These are phyloP conservation scores for Philaenus spumarius DNA, from an alignment of 1,140 invertebrate genomes.

Conservation along the genomic window DNA sequence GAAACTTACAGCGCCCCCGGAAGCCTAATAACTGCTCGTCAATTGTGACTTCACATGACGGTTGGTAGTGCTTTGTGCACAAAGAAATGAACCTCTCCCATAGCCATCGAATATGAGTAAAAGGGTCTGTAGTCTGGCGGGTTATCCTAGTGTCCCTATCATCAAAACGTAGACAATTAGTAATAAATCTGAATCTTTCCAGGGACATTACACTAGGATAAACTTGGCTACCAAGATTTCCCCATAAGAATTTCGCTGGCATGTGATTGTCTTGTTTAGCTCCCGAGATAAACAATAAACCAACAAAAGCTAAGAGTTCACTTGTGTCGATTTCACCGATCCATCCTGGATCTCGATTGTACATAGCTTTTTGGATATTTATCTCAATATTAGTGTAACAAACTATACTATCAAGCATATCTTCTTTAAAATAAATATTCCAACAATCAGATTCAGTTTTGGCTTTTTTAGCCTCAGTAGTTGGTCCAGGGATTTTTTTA, in stretches of 20 bases:
- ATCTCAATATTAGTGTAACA: neutral
- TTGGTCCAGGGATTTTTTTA: neutral
- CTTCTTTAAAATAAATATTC: neutral
- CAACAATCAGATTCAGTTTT: neutral
- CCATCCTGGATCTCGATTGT: neutral
- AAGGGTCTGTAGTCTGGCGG: conserved; percentile 22
- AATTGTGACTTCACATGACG: conserved; percentile 25
- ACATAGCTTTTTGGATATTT: neutral
- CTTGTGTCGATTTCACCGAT: neutral
- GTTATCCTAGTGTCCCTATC: conserved; percentile 28
- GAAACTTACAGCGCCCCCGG: conserved; percentile 35
- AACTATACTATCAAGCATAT: too few species aligned
- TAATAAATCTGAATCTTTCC: conserved; percentile 34
- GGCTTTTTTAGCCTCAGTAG: neutral
- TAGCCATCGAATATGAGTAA: conserved; percentile 25
- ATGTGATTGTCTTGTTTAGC: neutral
- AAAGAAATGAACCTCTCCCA: conserved; percentile 26
- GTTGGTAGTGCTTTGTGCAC: conserved; percentile 26
- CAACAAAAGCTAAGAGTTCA: neutral
- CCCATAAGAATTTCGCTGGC: neutral
- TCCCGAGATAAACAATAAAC: neutral
- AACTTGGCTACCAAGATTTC: neutral
- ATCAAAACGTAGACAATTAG: conserved; percentile 34
- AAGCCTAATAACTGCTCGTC: conserved; percentile 38
- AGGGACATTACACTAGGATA: neutral